Percentiles rank a stretch among this genome's conserved stretches.
These are phyloP conservation scores for Hypsopygia costalis DNA, from an alignment of 2,888 invertebrate genomes.

Conservation along the genomic window DNA sequence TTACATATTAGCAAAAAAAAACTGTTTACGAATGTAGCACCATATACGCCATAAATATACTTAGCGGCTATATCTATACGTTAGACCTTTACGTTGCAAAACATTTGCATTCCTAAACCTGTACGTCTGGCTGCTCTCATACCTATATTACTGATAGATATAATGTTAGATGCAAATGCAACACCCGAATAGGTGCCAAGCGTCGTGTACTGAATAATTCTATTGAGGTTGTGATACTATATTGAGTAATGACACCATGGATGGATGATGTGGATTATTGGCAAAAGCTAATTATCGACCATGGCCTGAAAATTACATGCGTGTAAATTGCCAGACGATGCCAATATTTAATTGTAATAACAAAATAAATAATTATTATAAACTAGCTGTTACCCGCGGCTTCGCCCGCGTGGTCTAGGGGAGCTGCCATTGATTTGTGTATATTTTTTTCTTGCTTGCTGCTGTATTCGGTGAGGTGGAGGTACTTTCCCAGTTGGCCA, in stretches of 20 bases:
- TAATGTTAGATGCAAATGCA: conserved; percentile 39
- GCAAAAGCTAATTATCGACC: conserved; percentile 30
- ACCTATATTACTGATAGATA: conserved; percentile 24
- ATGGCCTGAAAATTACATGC: conserved; percentile 31
- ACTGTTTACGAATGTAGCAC: too few species aligned
- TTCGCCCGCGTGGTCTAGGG: too few species aligned
- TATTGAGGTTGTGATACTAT: not conserved
- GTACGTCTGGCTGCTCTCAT: conserved; percentile 29
- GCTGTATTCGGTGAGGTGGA: too few species aligned
- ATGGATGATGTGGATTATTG: too few species aligned
- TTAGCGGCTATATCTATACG: not conserved
- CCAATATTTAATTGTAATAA: too few species aligned
- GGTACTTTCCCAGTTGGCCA: too few species aligned
- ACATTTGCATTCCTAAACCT: conserved; percentile 38
- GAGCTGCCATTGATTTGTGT: too few species aligned
- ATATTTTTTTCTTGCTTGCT: too few species aligned
- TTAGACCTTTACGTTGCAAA: conserved; percentile 30
- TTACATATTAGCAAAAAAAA: too few species aligned
- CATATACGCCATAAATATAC: too few species aligned
- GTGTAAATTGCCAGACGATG: conserved; percentile 1
- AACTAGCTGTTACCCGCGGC: too few species aligned
- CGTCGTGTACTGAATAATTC: conserved; percentile 45
- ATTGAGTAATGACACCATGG: conserved; percentile 26
- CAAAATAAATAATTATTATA: too few species aligned
- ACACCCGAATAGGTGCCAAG: conserved; percentile 50